Percentiles rank a stretch among this genome's conserved stretches.
These are phyloP conservation scores for Parascotia fuliginaria DNA, from an alignment of 2,888 invertebrate genomes.

Conservation along the genomic window DNA sequence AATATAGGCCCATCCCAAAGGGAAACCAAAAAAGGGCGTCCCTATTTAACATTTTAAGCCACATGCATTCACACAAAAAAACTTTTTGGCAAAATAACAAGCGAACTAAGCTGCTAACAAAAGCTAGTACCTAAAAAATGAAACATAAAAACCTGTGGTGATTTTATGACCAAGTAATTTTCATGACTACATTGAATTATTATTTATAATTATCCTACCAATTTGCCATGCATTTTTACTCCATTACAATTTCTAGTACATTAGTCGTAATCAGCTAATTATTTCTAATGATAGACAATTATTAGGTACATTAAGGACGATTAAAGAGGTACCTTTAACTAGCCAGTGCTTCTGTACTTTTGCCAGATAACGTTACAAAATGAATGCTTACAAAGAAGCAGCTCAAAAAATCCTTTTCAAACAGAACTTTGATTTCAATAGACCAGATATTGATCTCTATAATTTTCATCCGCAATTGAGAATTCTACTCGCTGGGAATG, in stretches of 20 bases:
- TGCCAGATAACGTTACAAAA: slow-evolving; percentile 14
- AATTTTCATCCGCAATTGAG: slow-evolving; percentile 66
- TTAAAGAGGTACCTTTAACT: too few relatives aligned
- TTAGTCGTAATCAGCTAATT: background rate
- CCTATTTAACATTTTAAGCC: too few relatives aligned
- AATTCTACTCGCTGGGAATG: slow-evolving; percentile 53
- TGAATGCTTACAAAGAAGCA: slow-evolving; percentile 26
- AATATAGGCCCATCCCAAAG: too few relatives aligned
- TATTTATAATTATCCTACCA: background rate
- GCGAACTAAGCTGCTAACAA: too few relatives aligned
- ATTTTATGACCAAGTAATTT: background rate
- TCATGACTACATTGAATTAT: too few relatives aligned
- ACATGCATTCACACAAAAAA: too few relatives aligned
- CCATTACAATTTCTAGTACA: background rate
- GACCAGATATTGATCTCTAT: slow-evolving; percentile 50
- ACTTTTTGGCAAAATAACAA: too few relatives aligned
- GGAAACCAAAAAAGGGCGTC: too few relatives aligned
- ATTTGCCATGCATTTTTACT: background rate
- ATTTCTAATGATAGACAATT: slow-evolving; percentile 18
- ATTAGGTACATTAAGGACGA: too few relatives aligned
- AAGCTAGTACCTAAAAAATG: too few relatives aligned
- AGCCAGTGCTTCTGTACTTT: too few relatives aligned
- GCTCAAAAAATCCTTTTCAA: slow-evolving; percentile 51
- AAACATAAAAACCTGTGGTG: too few relatives aligned
- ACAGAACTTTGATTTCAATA: slow-evolving; percentile 52